Evolutionary conservation across 2,113 vertebrate species (phyloP).

Genomic region (Callipepla squamata): DNA sequence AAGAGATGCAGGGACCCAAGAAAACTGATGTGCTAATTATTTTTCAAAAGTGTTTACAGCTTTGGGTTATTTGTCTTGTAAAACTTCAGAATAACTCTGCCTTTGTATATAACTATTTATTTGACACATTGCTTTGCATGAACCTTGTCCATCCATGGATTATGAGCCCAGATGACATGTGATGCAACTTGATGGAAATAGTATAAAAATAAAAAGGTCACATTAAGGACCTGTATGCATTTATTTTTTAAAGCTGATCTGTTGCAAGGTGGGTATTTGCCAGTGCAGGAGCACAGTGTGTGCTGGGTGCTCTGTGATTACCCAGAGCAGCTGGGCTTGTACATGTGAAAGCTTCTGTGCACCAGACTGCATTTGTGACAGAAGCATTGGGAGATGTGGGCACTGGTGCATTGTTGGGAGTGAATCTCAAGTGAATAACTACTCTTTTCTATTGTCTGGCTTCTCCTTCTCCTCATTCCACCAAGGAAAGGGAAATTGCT

Average conservation of each 20-base stretch:
- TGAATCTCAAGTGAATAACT: neutral
- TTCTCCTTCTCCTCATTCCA: neutral
- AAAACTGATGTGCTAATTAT: neutral
- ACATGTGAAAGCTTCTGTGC: neutral
- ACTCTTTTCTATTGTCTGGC: neutral
- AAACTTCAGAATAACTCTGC: neutral
- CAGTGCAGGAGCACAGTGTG: neutral
- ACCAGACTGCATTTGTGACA: neutral
- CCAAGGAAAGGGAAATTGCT: neutral
- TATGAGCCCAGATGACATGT: neutral
- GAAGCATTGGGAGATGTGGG: neutral
- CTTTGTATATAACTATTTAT: neutral
- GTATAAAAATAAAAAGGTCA: neutral
- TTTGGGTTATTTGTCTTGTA: neutral
- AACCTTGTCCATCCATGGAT: neutral
- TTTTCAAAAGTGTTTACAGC: neutral
- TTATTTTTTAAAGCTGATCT: neutral
- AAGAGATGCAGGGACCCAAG: neutral
- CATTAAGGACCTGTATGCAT: neutral
- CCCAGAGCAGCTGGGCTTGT: neutral
- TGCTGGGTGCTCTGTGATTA: neutral
- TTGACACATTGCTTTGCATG: neutral
- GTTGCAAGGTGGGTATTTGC: neutral
- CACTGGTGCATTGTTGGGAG: neutral
- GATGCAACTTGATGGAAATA: neutral